Conservation (phyloP, 2,888 invertebrate species). For the Hedychridium roseum region DNA sequence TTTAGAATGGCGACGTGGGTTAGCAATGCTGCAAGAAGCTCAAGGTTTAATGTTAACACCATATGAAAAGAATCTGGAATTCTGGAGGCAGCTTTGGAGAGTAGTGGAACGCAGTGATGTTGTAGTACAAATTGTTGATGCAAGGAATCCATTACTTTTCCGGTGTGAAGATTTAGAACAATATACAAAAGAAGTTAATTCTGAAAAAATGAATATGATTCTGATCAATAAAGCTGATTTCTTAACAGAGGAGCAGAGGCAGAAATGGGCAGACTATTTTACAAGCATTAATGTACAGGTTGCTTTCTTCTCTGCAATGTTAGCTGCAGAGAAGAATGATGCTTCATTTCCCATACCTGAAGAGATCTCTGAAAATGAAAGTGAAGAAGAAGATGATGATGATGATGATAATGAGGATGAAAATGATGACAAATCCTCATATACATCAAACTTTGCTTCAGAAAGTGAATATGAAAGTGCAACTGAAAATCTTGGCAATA, state of each 20-base stretch:
- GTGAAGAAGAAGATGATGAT: slow-evolving; percentile 13
- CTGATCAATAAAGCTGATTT: slow-evolving; percentile 97
- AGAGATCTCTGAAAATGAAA: slow-evolving; percentile 38
- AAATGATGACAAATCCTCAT: slow-evolving; percentile 28
- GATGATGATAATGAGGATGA: background rate
- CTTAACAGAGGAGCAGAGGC: slow-evolving; percentile 80
- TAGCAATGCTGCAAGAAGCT: slow-evolving; percentile 81
- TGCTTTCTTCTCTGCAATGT: slow-evolving; percentile 91
- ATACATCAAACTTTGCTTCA: slow-evolving; percentile 32
- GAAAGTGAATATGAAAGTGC: slow-evolving; percentile 47
- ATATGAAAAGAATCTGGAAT: slow-evolving; percentile 96
- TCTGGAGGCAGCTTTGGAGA: slow-evolving; percentile 98
- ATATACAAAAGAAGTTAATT: slow-evolving; percentile 81
- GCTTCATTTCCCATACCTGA: too few relatives aligned
- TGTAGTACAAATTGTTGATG: slow-evolving; percentile 94
- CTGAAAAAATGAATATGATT: slow-evolving; percentile 79
- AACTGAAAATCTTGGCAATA: slow-evolving; percentile 13
- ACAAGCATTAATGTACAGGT: slow-evolving; percentile 73
- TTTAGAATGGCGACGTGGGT: slow-evolving; percentile 86
- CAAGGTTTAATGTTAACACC: slow-evolving; percentile 90
- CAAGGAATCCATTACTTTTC: slow-evolving; percentile 93
- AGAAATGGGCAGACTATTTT: slow-evolving; percentile 88
- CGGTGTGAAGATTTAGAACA: slow-evolving; percentile 90
- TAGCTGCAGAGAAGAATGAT: slow-evolving; percentile 68
- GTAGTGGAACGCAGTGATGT: slow-evolving; percentile 97